Evolutionary conservation across 2,888 invertebrate species (phyloP), one percentile per base, ranked within the genome.

Genomic region (Sphaerophoria taeniata): DNA sequence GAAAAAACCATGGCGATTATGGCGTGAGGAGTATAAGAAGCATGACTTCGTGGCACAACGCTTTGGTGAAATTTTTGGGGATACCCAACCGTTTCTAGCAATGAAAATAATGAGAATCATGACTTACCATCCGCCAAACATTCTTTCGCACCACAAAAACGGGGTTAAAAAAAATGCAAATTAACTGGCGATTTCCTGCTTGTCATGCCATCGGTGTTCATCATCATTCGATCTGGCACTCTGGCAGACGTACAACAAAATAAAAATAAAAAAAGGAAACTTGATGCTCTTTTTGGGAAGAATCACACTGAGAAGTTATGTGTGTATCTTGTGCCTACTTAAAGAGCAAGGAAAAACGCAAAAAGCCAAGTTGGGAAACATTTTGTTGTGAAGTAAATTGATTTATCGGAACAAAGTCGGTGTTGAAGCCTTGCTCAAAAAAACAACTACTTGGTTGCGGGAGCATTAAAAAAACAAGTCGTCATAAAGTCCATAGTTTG

Each of bases 111-210:
- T 80, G 80, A 84, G 72, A 84, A 84, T 80, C 80, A 84, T 84
- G 84, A 80, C 80, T 72, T 72, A 76, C 75, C 75, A 79, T 24
- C 72, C 61, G 76, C 76, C 47, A 61, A 24, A 1, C 24, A 24
- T 24, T 2, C 24, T 2, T 24, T 2, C 24, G 2, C 1, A 24
- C 2, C 24, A 2, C 24, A 24, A 24, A 65, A 80, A 79, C 61
- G 79, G 6, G 39, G 39, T 6, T 39, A 3, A 39, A 72, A 53
- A 72, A 84, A 84, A 84, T 84, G 84, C 80, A 80, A 84, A 84
- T 84, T 84, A 84, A 84, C 80, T 84, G 84, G 84, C 84, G 84
- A 84, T 84, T 84, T 84, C 84, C 84, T 84, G 65, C 71, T 58
- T 84, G 74, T 79, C 74, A 79, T 84, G 70, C 80, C 53, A 74